These are phyloP conservation scores for Lepus timidus DNA, from an alignment of 2,113 vertebrate species.

Conservation along the genomic window DNA sequence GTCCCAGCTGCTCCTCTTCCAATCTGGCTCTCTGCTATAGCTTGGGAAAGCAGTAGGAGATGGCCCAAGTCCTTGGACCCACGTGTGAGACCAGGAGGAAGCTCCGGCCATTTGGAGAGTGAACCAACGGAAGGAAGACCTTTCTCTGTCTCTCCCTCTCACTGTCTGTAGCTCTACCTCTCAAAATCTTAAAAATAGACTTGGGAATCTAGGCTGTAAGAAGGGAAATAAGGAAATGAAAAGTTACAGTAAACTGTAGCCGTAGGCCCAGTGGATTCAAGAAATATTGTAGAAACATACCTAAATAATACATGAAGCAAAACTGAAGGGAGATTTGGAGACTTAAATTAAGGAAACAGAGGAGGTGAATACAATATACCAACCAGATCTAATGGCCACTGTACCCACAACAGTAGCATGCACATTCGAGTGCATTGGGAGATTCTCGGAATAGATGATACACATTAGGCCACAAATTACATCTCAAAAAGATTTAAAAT, in stretches of 20 bases:
- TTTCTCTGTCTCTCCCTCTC: no score
- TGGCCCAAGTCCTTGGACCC: no score
- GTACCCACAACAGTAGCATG: background rate
- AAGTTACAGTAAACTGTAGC: background rate
- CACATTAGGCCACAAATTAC: no score
- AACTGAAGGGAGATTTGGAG: background rate
- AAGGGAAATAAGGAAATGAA: background rate
- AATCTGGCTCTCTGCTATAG: no score
- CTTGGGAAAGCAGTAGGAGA: no score
- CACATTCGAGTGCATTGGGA: background rate
- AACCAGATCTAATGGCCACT: background rate
- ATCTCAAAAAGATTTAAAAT: background rate
- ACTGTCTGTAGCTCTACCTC: no score
- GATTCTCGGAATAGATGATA: background rate
- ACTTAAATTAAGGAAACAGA: background rate
- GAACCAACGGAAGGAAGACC: no score
- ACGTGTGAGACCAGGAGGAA: no score
- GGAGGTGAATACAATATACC: background rate
- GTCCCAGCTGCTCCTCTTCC: no score
- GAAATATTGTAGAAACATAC: background rate
- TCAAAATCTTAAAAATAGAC: background rate
- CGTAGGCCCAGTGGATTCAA: background rate
- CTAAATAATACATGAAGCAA: background rate
- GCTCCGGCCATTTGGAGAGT: no score
- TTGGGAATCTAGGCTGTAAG: background rate